Evolutionary conservation across 2,888 invertebrate species (phyloP).

Genomic region (Idaea straminata): DNA sequence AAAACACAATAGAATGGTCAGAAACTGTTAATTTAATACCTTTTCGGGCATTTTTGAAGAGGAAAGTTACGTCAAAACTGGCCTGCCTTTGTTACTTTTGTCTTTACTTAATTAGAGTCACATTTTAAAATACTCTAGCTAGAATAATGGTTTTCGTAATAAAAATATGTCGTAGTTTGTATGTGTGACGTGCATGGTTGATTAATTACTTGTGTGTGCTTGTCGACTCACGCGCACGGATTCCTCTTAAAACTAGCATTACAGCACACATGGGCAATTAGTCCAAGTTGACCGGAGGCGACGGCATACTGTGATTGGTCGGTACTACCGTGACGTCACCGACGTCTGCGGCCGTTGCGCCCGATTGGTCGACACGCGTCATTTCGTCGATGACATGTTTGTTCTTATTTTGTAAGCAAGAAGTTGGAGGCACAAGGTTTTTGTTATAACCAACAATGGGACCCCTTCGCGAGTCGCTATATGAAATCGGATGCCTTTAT

Average conservation of each 20-base stretch:
- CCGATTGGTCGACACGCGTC: slow-evolving; percentile 79
- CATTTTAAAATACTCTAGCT: not conserved
- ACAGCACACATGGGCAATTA: slow-evolving; percentile 80
- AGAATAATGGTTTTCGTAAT: slow-evolving; percentile 7
- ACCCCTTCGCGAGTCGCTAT: slow-evolving; percentile 47
- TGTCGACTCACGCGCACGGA: slow-evolving; percentile 66
- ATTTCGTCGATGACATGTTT: slow-evolving; percentile 79
- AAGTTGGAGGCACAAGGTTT: slow-evolving; percentile 66
- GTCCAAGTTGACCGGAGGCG: slow-evolving; percentile 79
- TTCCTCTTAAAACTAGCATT: slow-evolving; percentile 71
- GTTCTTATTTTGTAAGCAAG: slow-evolving; percentile 77
- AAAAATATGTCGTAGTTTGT: slow-evolving; percentile 1
- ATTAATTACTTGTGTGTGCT: slow-evolving; percentile 28
- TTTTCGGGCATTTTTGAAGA: slow-evolving; percentile 33
- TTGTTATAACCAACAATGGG: slow-evolving; percentile 65
- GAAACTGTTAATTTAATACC: slow-evolving; percentile 40
- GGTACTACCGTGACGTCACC: slow-evolving; percentile 71
- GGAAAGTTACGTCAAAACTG: slow-evolving; percentile 23
- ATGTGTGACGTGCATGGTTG: slow-evolving; percentile 16
- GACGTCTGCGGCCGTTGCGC: slow-evolving; percentile 76
- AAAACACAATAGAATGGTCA: slow-evolving; percentile 59
- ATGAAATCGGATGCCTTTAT: slow-evolving; percentile 58
- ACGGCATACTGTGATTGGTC: slow-evolving; percentile 69
- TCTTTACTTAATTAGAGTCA: slow-evolving; percentile 2
- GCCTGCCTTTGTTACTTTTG: slow-evolving; percentile 4